Evolutionary conservation across 2,113 vertebrate species (phyloP).

Genomic region (Aldabrachelys gigantea): DNA sequence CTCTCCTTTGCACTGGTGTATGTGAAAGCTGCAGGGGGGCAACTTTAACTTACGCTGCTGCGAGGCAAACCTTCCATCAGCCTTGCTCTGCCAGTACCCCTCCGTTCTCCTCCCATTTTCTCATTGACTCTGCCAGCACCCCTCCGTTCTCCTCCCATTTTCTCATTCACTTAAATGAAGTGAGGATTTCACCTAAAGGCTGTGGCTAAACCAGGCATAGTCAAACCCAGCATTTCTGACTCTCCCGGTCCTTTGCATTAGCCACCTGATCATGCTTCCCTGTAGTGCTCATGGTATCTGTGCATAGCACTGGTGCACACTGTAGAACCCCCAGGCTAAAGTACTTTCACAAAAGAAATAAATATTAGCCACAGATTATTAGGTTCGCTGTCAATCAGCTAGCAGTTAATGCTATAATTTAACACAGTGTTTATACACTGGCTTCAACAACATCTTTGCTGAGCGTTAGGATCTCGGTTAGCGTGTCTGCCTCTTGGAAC

Average conservation of each 20-base stretch:
- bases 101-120: neutral
- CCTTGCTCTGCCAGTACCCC: neutral
- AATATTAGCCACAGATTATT: neutral
- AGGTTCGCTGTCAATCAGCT: fast-evolving
- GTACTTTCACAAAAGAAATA: neutral
- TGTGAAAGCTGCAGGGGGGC: neutral
- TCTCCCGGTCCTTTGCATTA: neutral
- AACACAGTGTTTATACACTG: fast-evolving
- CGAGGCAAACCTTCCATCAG: neutral
- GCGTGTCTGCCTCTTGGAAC: neutral
- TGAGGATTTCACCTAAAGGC: neutral
- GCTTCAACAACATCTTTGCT: fast-evolving
- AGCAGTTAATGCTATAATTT: neutral
- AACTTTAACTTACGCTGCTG: fast-evolving
- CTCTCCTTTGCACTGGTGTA: fast-evolving
- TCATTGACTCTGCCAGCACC: neutral
- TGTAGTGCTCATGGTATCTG: neutral
- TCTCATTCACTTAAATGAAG: neutral
- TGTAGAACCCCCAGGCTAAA: too few species aligned
- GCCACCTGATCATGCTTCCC: fast-evolving
- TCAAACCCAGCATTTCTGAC: neutral
- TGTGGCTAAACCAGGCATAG: neutral
- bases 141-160: neutral
- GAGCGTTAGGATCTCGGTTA: neutral
- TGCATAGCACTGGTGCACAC: fast-evolving